These are phyloP conservation scores for Diceros bicornis DNA, from an alignment of 2,797 vertebrate genomes.

Conservation along the genomic window DNA sequence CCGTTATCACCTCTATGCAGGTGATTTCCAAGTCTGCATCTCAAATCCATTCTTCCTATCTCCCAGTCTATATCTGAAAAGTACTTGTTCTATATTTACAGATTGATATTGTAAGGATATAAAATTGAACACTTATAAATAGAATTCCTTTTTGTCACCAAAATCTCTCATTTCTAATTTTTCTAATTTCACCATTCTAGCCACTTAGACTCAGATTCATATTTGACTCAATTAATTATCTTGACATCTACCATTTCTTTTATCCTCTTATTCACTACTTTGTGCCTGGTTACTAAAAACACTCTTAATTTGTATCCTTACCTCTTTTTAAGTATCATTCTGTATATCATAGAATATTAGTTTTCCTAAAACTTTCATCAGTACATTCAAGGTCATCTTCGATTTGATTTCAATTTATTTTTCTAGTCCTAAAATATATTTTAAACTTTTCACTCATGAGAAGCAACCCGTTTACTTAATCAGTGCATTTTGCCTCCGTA, in stretches of 20 bases:
- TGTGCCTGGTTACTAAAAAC: background rate
- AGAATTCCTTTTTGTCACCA: slow-evolving; percentile 28
- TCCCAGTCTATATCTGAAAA: background rate
- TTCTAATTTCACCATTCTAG: background rate
- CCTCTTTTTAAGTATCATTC: background rate
- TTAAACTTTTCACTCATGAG: background rate
- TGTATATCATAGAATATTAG: background rate
- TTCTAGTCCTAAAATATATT: background rate
- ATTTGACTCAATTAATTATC: background rate
- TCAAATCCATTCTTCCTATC: background rate
- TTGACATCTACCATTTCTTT: background rate
- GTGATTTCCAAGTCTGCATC: background rate
- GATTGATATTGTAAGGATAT: background rate
- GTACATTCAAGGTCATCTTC: background rate
- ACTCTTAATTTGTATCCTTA: background rate
- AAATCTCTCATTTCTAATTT: background rate
- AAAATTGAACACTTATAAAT: slow-evolving; percentile 28
- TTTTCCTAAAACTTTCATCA: background rate
- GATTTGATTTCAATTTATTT: background rate
- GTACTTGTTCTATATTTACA: background rate
- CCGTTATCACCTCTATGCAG: background rate
- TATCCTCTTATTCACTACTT: background rate
- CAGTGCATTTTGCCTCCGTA: background rate
- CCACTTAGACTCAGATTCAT: background rate
- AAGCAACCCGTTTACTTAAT: background rate